These are phyloP conservation scores for Chaenodraco wilsoni DNA, from an alignment of 2,797 vertebrate genomes.

Conservation along the genomic window DNA sequence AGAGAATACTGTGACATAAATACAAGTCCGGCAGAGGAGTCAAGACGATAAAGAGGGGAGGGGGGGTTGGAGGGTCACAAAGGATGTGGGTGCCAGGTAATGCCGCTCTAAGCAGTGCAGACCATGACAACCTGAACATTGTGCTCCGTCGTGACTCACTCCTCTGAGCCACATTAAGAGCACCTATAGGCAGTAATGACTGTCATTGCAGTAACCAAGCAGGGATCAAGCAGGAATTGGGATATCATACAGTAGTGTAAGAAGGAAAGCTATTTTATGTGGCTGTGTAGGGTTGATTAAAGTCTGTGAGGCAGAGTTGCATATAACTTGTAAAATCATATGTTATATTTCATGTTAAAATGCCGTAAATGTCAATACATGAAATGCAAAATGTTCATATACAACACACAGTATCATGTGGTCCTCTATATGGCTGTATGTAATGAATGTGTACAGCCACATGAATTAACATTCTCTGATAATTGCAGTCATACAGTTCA, in stretches of 20 bases:
- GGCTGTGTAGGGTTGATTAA: background rate
- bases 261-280: background rate
- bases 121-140: slow-evolving; percentile 36
- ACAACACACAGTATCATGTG: background rate
- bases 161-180: slow-evolving; percentile 46
- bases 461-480: background rate
- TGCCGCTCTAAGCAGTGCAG: slow-evolving; percentile 39
- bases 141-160: slow-evolving; percentile 59
- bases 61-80: slow-evolving; percentile 41
- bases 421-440: background rate
- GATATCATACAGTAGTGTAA: background rate
- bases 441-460: background rate
- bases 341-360: background rate
- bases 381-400: background rate
- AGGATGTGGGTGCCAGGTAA: slow-evolving; percentile 47
- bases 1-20: slow-evolving; percentile 7
- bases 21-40: slow-evolving; percentile 3
- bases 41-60: background rate
- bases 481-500: background rate
- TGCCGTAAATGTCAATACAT: background rate
- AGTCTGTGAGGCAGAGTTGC: background rate
- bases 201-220: slow-evolving; percentile 25
- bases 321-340: background rate
- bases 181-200: slow-evolving; percentile 47
- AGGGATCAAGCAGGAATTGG: slow-evolving; percentile 10